Evolutionary conservation across 2,797 vertebrate species (phyloP), one percentile per base, ranked within the genome.

Genomic region (Centropyge bicolor): DNA sequence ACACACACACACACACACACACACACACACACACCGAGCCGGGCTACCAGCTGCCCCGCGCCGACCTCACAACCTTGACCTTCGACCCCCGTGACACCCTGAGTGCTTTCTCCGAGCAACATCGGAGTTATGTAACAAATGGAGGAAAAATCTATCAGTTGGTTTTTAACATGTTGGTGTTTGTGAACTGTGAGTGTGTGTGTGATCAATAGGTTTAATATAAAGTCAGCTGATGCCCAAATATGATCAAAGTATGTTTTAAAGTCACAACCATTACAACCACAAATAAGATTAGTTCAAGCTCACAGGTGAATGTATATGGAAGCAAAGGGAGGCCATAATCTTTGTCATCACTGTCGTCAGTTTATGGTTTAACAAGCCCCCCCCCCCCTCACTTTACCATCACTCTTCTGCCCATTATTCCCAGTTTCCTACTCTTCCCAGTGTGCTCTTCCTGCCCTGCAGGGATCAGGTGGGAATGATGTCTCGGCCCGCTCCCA

Each of bases 401-500:
- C 82, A 54, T n/a, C 48, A 17, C 20, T 70, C 43, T 49, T 74
- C 51, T 46, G 24, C 17, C 84, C 63, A 80, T 76, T 75, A 57
- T 80, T 86, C 70, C 55, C 36, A 60, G 81, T 60, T 90, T 91
- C 87, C 89, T 66, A 40, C 64, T 27, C 64, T 62, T 75, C 3
- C 85, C 75, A 70, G 78, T 55, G 43, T 82, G 70, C 76, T 61
- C 66, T 91, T 88, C 88, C 86, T 83, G 77, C 83, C 55, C 82
- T 60, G 65, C 83, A 76, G 87, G 84, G 48, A 52, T 84, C 76
- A 87, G 63, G 68, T 86, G 83, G 90, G 84, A 90, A 87, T 56
- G 60, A 61, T 35, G 77, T 43, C 60, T 59, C 35, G 49, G 38
- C 17, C 74, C 14, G 72, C 60, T 83, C 84, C 64, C 69, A 80